These are phyloP conservation scores for Enteromius paludinosus DNA, from an alignment of 2,797 vertebrate genomes.

Conservation along the genomic window DNA sequence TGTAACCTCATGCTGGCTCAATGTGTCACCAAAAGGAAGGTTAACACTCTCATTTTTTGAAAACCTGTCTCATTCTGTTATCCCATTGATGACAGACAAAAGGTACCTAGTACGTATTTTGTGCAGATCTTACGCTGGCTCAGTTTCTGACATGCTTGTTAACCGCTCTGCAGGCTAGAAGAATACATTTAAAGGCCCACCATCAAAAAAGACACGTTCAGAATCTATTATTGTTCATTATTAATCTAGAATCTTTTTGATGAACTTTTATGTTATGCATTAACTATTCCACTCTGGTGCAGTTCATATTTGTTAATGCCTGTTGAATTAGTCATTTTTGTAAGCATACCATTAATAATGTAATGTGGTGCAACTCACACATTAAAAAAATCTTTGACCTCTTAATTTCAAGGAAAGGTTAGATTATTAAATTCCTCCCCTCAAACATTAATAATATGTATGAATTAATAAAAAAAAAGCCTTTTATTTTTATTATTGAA, in stretches of 20 bases:
- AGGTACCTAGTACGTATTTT: background rate
- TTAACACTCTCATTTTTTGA: constrained; percentile 14
- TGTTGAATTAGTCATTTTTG: background rate
- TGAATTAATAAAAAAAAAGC: background rate
- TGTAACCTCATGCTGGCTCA: background rate
- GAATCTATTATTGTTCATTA: background rate
- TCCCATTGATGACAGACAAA: background rate
- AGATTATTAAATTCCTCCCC: background rate
- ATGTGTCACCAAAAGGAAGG: constrained; percentile 20
- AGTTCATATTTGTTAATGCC: background rate
- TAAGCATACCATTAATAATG: background rate
- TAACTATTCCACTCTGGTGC: background rate
- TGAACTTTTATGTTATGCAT: background rate
- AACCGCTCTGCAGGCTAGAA: background rate
- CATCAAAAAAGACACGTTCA: background rate
- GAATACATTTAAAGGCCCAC: background rate
- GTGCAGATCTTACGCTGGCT: constrained; percentile 21
- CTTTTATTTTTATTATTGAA: background rate
- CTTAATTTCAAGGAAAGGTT: background rate
- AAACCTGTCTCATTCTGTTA: constrained; percentile 1
- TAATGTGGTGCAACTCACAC: background rate
- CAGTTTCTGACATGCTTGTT: constrained; percentile 5
- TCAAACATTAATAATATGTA: background rate
- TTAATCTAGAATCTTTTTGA: background rate
- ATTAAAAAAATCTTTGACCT: background rate